phyloP scores from a whole-genome alignment of 2,888 invertebrate genomes.

The Rotaria macrura region DNA sequence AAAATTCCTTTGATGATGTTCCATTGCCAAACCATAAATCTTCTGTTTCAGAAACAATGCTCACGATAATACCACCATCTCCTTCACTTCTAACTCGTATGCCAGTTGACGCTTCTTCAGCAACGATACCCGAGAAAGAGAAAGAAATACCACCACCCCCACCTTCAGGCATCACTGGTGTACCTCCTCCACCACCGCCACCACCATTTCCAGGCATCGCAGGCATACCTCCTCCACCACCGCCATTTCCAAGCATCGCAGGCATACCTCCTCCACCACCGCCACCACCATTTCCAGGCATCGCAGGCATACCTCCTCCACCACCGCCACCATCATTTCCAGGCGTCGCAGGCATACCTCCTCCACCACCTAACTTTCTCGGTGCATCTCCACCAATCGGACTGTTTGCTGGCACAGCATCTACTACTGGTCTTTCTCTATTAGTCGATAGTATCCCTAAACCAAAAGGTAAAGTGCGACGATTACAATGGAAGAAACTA shows the following conservation, averaged over 20 bases:
- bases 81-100: not conserved
- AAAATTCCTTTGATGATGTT: not conserved
- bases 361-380: not conserved
- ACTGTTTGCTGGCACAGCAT: not conserved
- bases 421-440: not conserved
- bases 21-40: not conserved
- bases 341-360: not conserved
- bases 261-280: not conserved
- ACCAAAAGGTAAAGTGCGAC: not conserved
- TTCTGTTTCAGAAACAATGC: not conserved
- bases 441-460: not conserved
- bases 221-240: not conserved
- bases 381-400: not conserved
- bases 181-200: not conserved
- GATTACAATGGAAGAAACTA: constrained; percentile 2
- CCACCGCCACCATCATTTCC: not conserved
- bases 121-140: not conserved
- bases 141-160: not conserved
- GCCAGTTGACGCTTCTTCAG: not conserved
- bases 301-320: not conserved
- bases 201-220: not conserved
- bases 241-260: not conserved
- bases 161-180: not conserved
- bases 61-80: not conserved
- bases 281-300: not conserved